Evolutionary conservation across 2,888 invertebrate genomes (phyloP).

Genomic region (Eudasyphora cyanicolor): DNA sequence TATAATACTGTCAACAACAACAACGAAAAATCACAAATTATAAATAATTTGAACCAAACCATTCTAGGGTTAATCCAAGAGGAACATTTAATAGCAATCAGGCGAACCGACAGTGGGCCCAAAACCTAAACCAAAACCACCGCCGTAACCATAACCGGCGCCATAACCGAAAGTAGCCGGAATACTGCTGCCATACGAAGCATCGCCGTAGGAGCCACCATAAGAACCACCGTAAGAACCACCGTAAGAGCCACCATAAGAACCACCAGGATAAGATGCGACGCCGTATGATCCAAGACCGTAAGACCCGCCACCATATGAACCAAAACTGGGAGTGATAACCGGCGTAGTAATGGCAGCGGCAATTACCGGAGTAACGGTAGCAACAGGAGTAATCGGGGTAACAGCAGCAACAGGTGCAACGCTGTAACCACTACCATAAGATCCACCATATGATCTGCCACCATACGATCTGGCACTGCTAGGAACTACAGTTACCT

Average conservation of each 20-base stretch:
- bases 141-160: constrained; percentile 68
- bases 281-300: constrained; percentile 66
- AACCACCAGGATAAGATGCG: constrained; percentile 21
- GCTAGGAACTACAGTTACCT: constrained; percentile 70
- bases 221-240: constrained; percentile 19
- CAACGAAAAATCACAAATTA: constrained; percentile 5
- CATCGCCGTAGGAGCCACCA: not conserved
- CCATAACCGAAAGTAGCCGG: constrained; percentile 69
- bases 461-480: constrained; percentile 29
- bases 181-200: constrained; percentile 45
- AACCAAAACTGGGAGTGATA: constrained; percentile 69
- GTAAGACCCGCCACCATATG: constrained; percentile 19
- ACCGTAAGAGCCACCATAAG: constrained; percentile 8
- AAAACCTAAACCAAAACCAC: constrained; percentile 70
- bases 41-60: not conserved
- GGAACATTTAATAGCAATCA: constrained; percentile 50
- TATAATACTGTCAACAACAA: not conserved
- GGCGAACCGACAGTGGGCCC: constrained; percentile 54
- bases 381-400: constrained; percentile 33
- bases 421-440: constrained; percentile 40
- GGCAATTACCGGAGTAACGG: constrained; percentile 22
- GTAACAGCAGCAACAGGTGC: constrained; percentile 25
- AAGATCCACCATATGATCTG: constrained; percentile 35
- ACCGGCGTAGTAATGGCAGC: constrained; percentile 30
- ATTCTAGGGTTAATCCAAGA: not conserved